Evolutionary conservation across 2,113 vertebrate genomes (phyloP).

Genomic region (Mus pahari): DNA sequence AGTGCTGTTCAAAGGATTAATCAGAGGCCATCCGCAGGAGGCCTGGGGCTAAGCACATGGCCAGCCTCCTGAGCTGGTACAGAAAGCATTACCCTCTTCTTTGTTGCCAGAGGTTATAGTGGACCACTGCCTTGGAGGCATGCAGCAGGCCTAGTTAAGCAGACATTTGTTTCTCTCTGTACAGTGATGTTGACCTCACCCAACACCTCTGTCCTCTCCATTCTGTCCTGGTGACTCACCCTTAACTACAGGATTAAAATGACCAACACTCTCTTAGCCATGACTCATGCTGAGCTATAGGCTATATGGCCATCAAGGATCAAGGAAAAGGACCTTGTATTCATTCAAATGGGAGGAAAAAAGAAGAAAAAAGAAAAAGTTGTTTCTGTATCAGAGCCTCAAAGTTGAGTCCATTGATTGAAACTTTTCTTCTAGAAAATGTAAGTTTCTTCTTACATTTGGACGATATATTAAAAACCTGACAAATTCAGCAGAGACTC

Average conservation of each 20-base stretch:
- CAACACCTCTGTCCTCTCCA: not conserved
- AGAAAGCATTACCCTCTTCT: not conserved
- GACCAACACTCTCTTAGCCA: not conserved
- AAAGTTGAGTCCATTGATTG: not conserved
- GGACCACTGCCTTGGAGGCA: not conserved
- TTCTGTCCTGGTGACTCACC: not conserved
- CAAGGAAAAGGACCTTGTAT: not conserved
- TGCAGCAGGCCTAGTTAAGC: not conserved
- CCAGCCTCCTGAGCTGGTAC: not conserved
- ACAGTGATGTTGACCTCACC: not conserved
- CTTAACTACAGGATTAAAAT: not conserved
- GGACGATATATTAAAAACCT: not conserved
- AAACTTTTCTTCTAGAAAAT: not conserved
- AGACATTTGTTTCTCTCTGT: not conserved
- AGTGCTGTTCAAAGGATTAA: constrained; percentile 74
- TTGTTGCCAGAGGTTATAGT: not conserved
- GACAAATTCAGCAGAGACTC: not conserved
- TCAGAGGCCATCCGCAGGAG: constrained; percentile 61
- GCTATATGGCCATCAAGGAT: not conserved
- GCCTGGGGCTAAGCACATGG: not conserved
- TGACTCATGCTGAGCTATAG: not conserved
- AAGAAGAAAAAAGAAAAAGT: not conserved
- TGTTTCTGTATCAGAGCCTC: not conserved
- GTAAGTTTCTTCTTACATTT: constrained; percentile 1
- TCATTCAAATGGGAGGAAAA: not conserved